Conservation (phyloP, 2,888 invertebrate genomes). For the Coelinius sp. region DNA sequence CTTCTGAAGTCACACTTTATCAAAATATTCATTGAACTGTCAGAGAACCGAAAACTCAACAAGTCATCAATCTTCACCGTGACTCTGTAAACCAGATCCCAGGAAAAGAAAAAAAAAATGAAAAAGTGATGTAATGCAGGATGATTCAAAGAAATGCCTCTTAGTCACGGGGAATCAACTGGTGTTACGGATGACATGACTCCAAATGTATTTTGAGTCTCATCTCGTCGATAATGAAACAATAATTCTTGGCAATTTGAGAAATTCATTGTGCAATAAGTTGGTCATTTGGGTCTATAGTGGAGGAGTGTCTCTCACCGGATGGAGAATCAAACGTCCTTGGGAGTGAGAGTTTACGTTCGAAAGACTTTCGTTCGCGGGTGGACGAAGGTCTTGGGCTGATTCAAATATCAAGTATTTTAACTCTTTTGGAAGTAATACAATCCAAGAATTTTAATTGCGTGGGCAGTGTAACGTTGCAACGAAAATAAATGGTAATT, state of each 20-base stretch:
- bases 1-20: too few species aligned
- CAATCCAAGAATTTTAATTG: not conserved
- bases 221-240: not conserved
- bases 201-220: not conserved
- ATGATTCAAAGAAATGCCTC: not conserved
- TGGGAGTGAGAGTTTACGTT: conserved; percentile 28
- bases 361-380: conserved; percentile 28
- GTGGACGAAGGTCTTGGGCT: conserved; percentile 25
- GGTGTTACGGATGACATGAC: conserved; percentile 35
- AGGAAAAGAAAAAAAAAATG: conserved; percentile 21
- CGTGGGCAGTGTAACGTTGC: not conserved
- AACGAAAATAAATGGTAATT: conserved; percentile 21
- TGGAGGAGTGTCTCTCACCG: not conserved
- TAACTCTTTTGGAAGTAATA: not conserved
- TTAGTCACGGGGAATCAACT: not conserved
- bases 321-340: conserved; percentile 17
- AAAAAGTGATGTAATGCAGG: conserved; percentile 22
- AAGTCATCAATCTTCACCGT: not conserved
- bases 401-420: conserved; percentile 9
- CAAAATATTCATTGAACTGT: too few species aligned
- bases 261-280: conserved; percentile 56
- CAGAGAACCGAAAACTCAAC: not conserved
- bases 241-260: conserved; percentile 53
- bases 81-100: not conserved
- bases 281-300: conserved; percentile 15